These are phyloP conservation scores for Phymatocera aterrima DNA, from an alignment of 2,888 invertebrate genomes.

Conservation along the genomic window DNA sequence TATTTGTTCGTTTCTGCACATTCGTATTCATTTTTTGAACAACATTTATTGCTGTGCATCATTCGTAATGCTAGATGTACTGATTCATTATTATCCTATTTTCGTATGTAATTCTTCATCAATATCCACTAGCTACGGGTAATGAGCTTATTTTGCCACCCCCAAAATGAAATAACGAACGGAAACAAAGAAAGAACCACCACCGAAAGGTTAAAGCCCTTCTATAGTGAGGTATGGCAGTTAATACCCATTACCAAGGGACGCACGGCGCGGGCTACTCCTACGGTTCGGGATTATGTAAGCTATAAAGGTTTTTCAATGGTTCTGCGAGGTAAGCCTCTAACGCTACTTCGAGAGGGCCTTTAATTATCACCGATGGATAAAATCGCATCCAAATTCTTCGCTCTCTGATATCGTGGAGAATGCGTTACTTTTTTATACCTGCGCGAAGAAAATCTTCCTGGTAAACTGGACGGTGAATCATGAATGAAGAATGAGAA, in stretches of 20 bases:
- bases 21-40: neutral
- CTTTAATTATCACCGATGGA: constrained; percentile 14
- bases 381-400: neutral
- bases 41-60: no score
- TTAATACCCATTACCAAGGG: constrained; percentile 22
- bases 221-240: neutral
- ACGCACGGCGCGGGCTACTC: no score
- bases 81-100: no score
- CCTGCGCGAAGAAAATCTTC: no score
- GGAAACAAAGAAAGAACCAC: neutral
- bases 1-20: no score
- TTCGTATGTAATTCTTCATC: no score
- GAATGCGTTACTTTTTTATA: no score
- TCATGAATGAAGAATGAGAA: neutral
- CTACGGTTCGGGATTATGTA: constrained; percentile 15
- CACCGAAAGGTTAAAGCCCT: constrained; percentile 6
- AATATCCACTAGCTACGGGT: no score
- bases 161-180: neutral
- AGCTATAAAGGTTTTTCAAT: constrained; percentile 22
- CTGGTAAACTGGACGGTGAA: neutral
- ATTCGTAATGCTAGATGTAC: no score
- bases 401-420: no score
- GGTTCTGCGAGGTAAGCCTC: constrained; percentile 15
- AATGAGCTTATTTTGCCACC: no score
- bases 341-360: neutral